Percentiles rank a stretch among this genome's conserved stretches.
Evolutionary conservation across 2,113 vertebrate species (phyloP).

Genomic region (Capreolus pygargus): DNA sequence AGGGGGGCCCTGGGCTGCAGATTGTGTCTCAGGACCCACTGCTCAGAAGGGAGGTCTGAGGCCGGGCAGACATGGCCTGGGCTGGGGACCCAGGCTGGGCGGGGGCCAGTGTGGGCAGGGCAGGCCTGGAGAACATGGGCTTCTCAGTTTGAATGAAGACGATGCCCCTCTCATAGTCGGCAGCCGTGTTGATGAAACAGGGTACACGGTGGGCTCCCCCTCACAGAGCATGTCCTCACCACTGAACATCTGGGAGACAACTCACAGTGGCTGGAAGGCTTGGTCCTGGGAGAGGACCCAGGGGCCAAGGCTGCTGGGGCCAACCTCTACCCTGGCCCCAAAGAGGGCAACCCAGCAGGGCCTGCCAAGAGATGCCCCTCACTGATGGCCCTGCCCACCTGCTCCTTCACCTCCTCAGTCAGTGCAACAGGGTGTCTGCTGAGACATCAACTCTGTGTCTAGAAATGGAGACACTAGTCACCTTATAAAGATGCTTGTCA

Average conservation of each 20-base stretch:
- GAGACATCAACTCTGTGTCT: not conserved
- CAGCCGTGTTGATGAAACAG: conserved; percentile 69
- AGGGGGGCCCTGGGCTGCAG: not conserved
- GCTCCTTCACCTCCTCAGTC: not conserved
- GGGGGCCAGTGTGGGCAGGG: not conserved
- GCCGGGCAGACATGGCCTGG: not conserved
- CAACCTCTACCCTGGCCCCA: not conserved
- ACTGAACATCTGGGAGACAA: conserved; percentile 68
- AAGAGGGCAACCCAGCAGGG: not conserved
- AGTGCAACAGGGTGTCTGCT: not conserved
- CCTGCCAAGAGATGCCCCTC: no score
- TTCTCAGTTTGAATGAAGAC: conserved; percentile 65
- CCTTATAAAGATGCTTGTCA: not conserved
- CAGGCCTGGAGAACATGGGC: not conserved
- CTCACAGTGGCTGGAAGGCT: conserved; percentile 60
- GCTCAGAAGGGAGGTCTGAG: not conserved
- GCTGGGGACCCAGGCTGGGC: not conserved
- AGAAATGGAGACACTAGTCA: not conserved
- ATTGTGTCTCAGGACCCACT: not conserved
- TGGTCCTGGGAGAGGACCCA: conserved; percentile 53
- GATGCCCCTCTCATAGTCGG: conserved; percentile 67
- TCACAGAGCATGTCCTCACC: conserved; percentile 57
- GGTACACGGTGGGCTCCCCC: not conserved
- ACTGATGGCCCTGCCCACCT: no score
- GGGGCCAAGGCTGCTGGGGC: not conserved